These are phyloP conservation scores for Phalloptychus januarius DNA, from an alignment of 2,797 vertebrate genomes.

Conservation along the genomic window DNA sequence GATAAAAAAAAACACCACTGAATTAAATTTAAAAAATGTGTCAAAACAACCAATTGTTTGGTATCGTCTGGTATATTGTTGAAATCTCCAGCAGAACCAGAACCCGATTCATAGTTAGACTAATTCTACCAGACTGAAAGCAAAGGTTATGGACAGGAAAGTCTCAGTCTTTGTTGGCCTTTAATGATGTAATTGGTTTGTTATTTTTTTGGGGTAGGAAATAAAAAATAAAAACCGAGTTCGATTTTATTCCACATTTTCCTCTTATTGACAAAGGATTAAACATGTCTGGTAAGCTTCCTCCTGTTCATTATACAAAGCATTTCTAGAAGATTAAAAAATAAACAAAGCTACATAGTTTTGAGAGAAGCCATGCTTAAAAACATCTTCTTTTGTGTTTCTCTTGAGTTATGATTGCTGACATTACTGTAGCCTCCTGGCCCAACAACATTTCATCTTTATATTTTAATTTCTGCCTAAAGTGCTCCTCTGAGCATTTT, in stretches of 20 bases:
- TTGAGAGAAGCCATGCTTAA: background rate
- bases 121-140: background rate
- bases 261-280: background rate
- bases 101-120: background rate
- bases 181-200: background rate
- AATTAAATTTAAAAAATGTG: background rate
- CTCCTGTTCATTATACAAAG: background rate
- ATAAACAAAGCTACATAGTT: background rate
- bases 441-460: background rate
- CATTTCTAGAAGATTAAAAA: background rate
- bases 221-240: background rate
- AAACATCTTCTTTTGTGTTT: background rate
- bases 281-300: background rate
- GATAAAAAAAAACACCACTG: background rate
- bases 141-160: background rate
- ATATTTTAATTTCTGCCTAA: background rate
- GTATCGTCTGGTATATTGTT: background rate
- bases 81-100: background rate
- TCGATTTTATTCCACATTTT: background rate
- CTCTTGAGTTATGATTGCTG: background rate
- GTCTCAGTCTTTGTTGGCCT: background rate
- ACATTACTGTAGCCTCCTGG: slow-evolving; percentile 6
- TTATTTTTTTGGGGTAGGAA: background rate
- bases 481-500: background rate
- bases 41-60: background rate